phyloP scores from a whole-genome alignment of 2,888 invertebrate genomes.

The Tigriopus californicus region DNA sequence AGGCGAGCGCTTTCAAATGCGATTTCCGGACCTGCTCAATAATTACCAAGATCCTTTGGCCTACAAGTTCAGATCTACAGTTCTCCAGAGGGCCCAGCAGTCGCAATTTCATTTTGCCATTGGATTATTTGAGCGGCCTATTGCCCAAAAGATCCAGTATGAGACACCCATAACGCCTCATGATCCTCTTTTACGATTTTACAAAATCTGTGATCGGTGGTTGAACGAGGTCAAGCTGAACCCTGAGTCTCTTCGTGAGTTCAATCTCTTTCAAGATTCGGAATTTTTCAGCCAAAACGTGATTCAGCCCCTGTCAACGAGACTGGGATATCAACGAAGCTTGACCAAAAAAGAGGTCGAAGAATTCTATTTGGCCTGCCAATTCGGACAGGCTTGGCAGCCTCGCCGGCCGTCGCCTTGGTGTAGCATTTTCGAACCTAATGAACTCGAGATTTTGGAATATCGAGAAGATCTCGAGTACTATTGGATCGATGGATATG shows the following conservation, averaged over 20 bases:
- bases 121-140: neutral
- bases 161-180: neutral
- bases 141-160: neutral
- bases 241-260: neutral
- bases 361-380: neutral
- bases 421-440: conserved; percentile 4
- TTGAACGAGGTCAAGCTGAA: neutral
- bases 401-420: conserved; percentile 3
- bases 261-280: neutral
- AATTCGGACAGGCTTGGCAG: conserved; percentile 15
- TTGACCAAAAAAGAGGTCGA: neutral
- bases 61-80: neutral
- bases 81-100: neutral
- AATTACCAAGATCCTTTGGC: neutral
- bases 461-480: conserved; percentile 55
- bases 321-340: neutral
- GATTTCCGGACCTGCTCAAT: neutral
- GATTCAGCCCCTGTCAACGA: neutral
- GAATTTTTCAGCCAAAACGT: neutral
- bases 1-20: neutral
- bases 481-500: conserved; percentile 66
- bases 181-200: conserved; percentile 11
- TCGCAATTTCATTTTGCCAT: neutral
- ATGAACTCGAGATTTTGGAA: conserved; percentile 40
- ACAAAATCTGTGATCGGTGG: conserved; percentile 8